Evolutionary conservation across 2,797 vertebrate genomes (phyloP).

Genomic region (Iguana delicatissima): DNA sequence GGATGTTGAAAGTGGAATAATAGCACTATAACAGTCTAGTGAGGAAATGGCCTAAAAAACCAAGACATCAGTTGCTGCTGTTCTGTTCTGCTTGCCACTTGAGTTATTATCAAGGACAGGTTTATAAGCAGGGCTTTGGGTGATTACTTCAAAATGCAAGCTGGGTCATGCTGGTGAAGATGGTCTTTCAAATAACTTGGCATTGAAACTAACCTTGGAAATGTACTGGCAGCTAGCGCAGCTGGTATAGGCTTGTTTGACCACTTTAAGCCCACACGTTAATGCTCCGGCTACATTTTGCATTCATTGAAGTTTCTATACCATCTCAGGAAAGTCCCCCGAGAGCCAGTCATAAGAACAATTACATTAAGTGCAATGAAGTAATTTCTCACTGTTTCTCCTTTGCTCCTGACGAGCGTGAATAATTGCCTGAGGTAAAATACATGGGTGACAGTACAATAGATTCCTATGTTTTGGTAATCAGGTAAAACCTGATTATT

Average conservation of each 20-base stretch:
- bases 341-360: neutral
- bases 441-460: neutral
- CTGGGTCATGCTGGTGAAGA: neutral
- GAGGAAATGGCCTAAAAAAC: too few relatives aligned
- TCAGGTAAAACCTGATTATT: neutral
- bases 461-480: neutral
- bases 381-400: neutral
- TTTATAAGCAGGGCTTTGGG: neutral
- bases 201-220: neutral
- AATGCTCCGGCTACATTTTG: too few relatives aligned
- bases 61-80: too few relatives aligned
- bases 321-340: neutral
- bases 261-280: too few relatives aligned
- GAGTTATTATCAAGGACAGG: too few relatives aligned
- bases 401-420: neutral
- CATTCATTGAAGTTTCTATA: neutral
- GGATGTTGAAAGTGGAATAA: too few relatives aligned
- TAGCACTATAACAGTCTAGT: too few relatives aligned
- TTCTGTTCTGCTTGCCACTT: too few relatives aligned
- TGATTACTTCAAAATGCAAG: neutral
- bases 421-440: neutral
- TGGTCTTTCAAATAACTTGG: neutral
- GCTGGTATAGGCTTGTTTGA: neutral
- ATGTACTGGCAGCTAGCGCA: neutral
- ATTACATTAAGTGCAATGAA: neutral